These are phyloP conservation scores for Chionoecetes opilio DNA, from an alignment of 1,140 invertebrate genomes.

Conservation along the genomic window DNA sequence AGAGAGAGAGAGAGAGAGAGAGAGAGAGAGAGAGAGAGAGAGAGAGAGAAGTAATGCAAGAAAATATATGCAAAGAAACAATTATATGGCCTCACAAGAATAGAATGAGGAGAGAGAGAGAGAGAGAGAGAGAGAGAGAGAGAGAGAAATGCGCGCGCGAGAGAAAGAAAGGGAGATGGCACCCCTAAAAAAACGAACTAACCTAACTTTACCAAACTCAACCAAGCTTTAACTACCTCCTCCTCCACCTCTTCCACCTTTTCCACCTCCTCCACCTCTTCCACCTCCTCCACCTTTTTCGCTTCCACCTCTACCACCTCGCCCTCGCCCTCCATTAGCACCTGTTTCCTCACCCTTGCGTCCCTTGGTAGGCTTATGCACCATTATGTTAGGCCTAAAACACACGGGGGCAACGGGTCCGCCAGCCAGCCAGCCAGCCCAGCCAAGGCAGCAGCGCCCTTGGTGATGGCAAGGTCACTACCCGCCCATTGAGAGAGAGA, in stretches of 20 bases:
- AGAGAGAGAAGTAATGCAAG: too few species aligned
- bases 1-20: too few species aligned
- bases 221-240: neutral
- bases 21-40: too few species aligned
- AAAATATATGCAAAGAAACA: too few species aligned
- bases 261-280: neutral
- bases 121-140: too few species aligned
- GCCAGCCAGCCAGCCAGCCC: neutral
- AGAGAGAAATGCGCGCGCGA: too few species aligned
- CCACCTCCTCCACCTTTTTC: neutral
- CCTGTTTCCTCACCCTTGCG: constrained; percentile 13
- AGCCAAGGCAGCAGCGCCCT: neutral
- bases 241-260: neutral
- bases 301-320: neutral
- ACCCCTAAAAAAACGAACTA: too few species aligned
- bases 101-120: too few species aligned
- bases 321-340: neutral
- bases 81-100: too few species aligned
- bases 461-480: constrained; percentile 5
- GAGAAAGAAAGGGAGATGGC: too few species aligned
- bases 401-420: neutral
- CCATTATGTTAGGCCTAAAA: neutral
- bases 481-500: neutral
- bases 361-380: neutral
- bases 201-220: neutral